These are phyloP conservation scores for Syngnathus acus DNA, from an alignment of 2,797 vertebrate species.

Conservation along the genomic window DNA sequence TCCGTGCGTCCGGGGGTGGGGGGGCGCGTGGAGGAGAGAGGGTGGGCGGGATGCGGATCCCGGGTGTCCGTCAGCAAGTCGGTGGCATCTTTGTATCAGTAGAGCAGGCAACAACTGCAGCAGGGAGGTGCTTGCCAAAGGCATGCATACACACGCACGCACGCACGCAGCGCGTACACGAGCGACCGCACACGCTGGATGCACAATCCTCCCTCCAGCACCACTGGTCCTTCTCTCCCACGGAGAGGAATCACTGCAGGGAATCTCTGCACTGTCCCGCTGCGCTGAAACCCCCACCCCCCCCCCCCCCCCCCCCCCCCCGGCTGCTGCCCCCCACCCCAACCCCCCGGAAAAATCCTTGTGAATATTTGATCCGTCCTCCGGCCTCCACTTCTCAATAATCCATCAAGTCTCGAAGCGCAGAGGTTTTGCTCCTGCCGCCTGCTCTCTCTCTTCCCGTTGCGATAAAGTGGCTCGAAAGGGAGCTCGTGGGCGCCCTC, in stretches of 20 bases:
- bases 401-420: slow-evolving; percentile 60
- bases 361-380: slow-evolving; percentile 55
- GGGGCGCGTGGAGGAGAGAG: slow-evolving; percentile 11
- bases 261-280: slow-evolving; percentile 8
- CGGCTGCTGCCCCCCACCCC: not conserved
- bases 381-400: slow-evolving; percentile 57
- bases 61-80: slow-evolving; percentile 54
- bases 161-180: no score
- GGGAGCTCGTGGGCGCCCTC: not conserved
- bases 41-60: slow-evolving; percentile 29
- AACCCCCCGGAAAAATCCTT: slow-evolving; percentile 36
- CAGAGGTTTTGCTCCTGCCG: slow-evolving; percentile 37
- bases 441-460: slow-evolving; percentile 16
- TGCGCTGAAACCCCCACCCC: not conserved
- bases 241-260: slow-evolving; percentile 33
- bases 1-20: slow-evolving; percentile 38
- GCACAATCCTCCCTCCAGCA: not conserved
- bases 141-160: slow-evolving; percentile 25
- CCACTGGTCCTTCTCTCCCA: slow-evolving; percentile 16
- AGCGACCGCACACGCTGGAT: slow-evolving; percentile 1
- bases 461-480: not conserved
- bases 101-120: slow-evolving; percentile 53
- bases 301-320: not conserved
- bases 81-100: slow-evolving; percentile 52
- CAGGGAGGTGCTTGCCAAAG: slow-evolving; percentile 52